A percentile compares a stretch with the other conserved stretches of the same genome.
Evolutionary conservation across 2,888 invertebrate genomes (phyloP).

Genomic region (Leptopilina drosophilae): DNA sequence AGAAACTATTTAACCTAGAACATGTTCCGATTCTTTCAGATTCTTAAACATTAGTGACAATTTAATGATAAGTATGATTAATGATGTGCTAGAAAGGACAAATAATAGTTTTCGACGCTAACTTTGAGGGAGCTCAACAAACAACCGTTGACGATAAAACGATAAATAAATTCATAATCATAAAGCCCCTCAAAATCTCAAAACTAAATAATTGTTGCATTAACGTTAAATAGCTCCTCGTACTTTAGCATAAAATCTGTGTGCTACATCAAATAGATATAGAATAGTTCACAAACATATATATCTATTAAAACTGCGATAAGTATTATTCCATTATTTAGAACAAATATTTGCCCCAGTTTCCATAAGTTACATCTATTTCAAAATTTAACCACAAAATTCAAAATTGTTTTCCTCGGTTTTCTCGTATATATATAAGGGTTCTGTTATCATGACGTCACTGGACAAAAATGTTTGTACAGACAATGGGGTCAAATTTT

Average conservation of each 20-base stretch:
- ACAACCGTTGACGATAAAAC: background rate
- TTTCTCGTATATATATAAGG: too few species aligned
- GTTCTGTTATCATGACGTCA: too few species aligned
- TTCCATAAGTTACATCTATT: background rate
- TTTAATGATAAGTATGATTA: too few species aligned
- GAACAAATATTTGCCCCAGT: slow-evolving; percentile 4
- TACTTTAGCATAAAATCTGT: background rate
- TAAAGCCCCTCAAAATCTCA: background rate
- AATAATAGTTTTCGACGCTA: too few species aligned
- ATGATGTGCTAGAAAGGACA: too few species aligned
- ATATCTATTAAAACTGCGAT: slow-evolving; percentile 7
- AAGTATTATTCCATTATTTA: slow-evolving; percentile 15
- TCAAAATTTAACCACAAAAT: background rate
- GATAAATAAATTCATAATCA: background rate
- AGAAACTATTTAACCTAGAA: too few species aligned
- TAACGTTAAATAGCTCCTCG: background rate
- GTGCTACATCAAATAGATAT: background rate
- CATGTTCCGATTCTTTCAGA: too few species aligned
- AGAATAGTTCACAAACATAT: background rate
- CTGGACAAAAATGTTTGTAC: too few species aligned
- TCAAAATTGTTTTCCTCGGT: background rate
- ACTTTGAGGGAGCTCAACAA: too few species aligned
- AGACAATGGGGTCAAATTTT: too few species aligned
- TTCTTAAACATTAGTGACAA: too few species aligned
- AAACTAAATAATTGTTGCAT: slow-evolving; percentile 4